Evolutionary conservation across 1,140 invertebrate species (phyloP).

Genomic region (Nasonia giraulti): DNA sequence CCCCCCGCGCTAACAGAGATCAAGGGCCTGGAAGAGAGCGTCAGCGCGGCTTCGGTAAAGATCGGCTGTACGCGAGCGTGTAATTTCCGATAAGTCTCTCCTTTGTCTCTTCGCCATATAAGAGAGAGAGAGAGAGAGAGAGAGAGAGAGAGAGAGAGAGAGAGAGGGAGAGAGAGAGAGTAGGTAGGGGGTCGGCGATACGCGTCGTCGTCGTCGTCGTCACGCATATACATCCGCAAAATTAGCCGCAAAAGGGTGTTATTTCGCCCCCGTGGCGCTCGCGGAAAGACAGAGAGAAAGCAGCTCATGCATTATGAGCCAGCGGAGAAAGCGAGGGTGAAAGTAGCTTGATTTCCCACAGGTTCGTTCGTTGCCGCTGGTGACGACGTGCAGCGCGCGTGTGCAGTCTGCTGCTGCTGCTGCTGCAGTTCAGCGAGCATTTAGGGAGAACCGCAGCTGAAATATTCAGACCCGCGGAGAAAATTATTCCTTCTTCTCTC

Average conservation of each 20-base stretch:
- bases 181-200: too few relatives aligned
- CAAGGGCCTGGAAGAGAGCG: neutral
- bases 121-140: neutral
- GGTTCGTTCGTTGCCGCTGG: neutral
- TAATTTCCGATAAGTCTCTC: conserved; percentile 19
- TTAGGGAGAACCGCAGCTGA: neutral
- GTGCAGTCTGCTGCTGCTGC: neutral
- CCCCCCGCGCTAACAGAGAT: neutral
- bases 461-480: neutral
- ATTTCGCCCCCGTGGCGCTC: conserved; percentile 62
- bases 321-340: conserved; percentile 54
- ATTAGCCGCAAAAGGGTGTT: conserved; percentile 70
- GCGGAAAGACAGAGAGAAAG: conserved; percentile 46
- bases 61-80: conserved; percentile 12
- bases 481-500: conserved; percentile 3
- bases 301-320: conserved; percentile 68
- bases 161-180: too few relatives aligned
- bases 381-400: neutral
- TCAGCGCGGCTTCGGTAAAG: neutral
- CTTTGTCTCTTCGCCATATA: neutral
- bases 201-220: neutral
- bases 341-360: conserved; percentile 3
- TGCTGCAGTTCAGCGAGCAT: neutral
- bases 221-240: conserved; percentile 56
- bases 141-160: too few relatives aligned